Evolutionary conservation across 1,140 invertebrate genomes (phyloP).

Genomic region (Cyclargus thomasi): DNA sequence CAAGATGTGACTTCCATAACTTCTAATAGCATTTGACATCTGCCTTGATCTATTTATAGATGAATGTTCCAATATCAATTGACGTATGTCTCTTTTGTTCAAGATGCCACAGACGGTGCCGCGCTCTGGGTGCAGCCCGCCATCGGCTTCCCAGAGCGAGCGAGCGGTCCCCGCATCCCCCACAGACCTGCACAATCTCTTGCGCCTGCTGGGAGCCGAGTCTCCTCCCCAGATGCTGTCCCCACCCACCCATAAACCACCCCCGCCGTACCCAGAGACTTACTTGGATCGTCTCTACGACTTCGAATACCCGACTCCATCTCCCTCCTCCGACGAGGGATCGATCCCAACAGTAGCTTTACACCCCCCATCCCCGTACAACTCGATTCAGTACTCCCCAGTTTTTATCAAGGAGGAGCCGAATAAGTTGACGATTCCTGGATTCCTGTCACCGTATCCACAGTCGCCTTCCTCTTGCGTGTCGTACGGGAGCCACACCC

Average conservation of each 20-base stretch:
- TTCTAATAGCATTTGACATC: too few relatives aligned
- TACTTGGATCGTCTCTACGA: conserved; percentile 64
- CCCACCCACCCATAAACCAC: conserved; percentile 65
- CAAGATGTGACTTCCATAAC: too few relatives aligned
- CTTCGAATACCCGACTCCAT: conserved; percentile 69
- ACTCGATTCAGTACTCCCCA: conserved; percentile 51
- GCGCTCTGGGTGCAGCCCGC: conserved; percentile 81
- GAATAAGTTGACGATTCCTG: conserved; percentile 71
- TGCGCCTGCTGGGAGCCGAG: conserved; percentile 71
- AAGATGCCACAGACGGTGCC: conserved; percentile 90
- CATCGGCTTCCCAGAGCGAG: conserved; percentile 82
- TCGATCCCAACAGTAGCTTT: conserved; percentile 68
- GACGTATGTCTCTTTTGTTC: conserved; percentile 47
- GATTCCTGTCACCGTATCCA: conserved; percentile 77
- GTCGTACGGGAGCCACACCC: conserved; percentile 64
- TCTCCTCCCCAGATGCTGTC: conserved; percentile 76
- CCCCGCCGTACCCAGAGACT: conserved; percentile 62
- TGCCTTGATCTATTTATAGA: too few relatives aligned
- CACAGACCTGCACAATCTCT: conserved; percentile 75
- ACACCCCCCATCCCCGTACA: conserved; percentile 69
- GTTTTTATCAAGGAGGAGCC: conserved; percentile 71
- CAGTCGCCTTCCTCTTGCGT: conserved; percentile 77
- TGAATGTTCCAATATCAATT: not conserved
- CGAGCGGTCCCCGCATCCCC: conserved; percentile 76
- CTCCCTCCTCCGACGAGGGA: conserved; percentile 72